A percentile compares a stretch with the other conserved stretches of the same genome.
phyloP scores from a whole-genome alignment of 1,140 invertebrate genomes.

The Euborellia annulipes region DNA sequence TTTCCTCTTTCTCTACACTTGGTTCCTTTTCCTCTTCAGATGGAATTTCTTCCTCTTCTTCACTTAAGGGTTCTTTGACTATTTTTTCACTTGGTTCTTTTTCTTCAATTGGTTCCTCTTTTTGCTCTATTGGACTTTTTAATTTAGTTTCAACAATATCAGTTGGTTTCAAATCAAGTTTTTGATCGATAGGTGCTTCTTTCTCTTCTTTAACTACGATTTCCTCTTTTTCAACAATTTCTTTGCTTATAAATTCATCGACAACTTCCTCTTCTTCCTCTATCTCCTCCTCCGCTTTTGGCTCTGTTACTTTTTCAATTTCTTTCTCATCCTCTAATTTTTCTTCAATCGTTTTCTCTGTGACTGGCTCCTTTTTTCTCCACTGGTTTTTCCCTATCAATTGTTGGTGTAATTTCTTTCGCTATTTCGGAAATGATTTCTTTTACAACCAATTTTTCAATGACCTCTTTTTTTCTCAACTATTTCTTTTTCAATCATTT shows the following conservation, averaged over 20 bases:
- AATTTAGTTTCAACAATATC: too few species aligned
- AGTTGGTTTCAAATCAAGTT: too few species aligned
- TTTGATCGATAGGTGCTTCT: background rate
- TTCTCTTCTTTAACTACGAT: background rate
- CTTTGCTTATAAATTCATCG: background rate
- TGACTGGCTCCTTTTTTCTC: background rate
- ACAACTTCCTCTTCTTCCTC: background rate
- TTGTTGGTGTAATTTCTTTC: too few species aligned
- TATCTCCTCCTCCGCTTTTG: background rate
- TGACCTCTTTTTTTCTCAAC: background rate
- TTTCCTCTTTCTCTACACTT: slow-evolving; percentile 6
- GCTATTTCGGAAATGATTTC: too few species aligned
- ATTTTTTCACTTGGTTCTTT: slow-evolving; percentile 9
- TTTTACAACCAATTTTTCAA: too few species aligned
- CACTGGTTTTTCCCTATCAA: too few species aligned
- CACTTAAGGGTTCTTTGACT: slow-evolving; percentile 8
- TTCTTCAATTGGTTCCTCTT: slow-evolving; percentile 20
- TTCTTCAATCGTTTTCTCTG: background rate
- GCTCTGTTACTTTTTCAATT: background rate
- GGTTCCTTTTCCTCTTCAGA: slow-evolving; percentile 6
- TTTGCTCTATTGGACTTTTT: too few species aligned
- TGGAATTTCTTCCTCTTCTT: slow-evolving; percentile 3
- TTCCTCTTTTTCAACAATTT: slow-evolving; percentile 1
- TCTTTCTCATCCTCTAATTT: background rate
- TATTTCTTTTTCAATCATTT: background rate